Conservation (phyloP, 2,797 vertebrate genomes). For the Lagodon rhomboides region DNA sequence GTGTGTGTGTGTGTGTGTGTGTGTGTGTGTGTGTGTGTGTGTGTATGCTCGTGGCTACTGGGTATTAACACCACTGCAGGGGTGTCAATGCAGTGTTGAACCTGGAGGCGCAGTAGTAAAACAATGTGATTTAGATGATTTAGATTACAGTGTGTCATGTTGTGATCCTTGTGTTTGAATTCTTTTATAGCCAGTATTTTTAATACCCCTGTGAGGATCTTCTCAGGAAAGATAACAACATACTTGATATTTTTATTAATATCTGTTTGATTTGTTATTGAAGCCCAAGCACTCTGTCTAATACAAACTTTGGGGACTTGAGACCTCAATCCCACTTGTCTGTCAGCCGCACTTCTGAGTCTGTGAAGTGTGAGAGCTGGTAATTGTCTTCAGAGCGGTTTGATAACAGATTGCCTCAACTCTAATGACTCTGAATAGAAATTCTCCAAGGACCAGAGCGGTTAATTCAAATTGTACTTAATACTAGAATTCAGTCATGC, state of each 20-base stretch:
- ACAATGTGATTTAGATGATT: neutral
- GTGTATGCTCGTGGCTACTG: neutral
- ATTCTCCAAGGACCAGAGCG: conserved; percentile 28
- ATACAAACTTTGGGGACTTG: neutral
- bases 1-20: conserved; percentile 33
- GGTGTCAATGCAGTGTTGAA: neutral
- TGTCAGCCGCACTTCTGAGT: conserved; percentile 14
- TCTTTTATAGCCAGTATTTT: neutral
- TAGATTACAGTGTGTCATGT: neutral
- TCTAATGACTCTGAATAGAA: conserved; percentile 34
- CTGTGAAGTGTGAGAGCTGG: conserved; percentile 29
- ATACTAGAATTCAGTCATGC: conserved; percentile 25
- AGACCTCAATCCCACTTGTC: conserved; percentile 6
- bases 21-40: conserved; percentile 35
- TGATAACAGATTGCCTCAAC: conserved; percentile 42
- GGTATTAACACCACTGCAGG: neutral
- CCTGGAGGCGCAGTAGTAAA: conserved; percentile 15
- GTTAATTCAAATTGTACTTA: conserved; percentile 53
- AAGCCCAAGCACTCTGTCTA: neutral
- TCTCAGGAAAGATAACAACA: neutral
- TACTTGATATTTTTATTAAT: neutral
- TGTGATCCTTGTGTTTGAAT: neutral
- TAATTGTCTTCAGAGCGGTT: conserved; percentile 40
- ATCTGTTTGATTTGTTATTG: neutral
- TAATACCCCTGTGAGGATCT: neutral